Percentiles rank a stretch among this genome's conserved stretches.
phyloP scores from a whole-genome alignment of 2,113 vertebrate genomes.

The Leucoraja erinaceus region DNA sequence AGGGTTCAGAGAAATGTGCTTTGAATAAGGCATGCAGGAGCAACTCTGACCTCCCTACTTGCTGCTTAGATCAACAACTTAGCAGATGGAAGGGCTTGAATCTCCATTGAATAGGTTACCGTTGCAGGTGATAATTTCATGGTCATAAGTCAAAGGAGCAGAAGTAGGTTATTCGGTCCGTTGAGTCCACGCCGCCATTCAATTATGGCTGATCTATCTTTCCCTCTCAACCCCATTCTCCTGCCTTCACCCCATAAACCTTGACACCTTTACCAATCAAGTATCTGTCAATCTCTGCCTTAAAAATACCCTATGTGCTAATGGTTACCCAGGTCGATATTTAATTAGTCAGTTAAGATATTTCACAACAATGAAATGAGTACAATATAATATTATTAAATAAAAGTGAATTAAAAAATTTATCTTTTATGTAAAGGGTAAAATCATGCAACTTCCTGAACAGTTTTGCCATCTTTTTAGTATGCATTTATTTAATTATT shows the following conservation, averaged over 20 bases:
- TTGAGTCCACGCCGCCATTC: too few relatives aligned
- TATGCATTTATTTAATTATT: not conserved
- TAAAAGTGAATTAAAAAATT: too few relatives aligned
- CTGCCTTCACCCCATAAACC: too few relatives aligned
- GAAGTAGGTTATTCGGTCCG: too few relatives aligned
- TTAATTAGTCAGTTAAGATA: not conserved
- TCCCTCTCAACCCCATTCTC: too few relatives aligned
- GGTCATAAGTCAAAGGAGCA: too few relatives aligned
- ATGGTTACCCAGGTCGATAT: too few relatives aligned
- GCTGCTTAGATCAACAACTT: not conserved
- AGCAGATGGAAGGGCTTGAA: not conserved
- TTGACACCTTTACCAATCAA: too few relatives aligned
- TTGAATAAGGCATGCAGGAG: not conserved
- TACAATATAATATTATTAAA: not conserved
- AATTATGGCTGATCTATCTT: too few relatives aligned
- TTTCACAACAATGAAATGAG: not conserved
- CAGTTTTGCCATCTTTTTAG: not conserved
- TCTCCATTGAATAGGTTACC: not conserved
- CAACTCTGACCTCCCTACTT: not conserved
- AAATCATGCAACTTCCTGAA: not conserved
- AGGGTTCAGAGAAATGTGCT: not conserved
- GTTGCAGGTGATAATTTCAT: not conserved
- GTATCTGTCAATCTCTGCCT: too few relatives aligned
- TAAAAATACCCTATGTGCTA: too few relatives aligned
- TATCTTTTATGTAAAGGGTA: not conserved